Percentiles rank a stretch among this genome's conserved stretches.
These are phyloP conservation scores for Drosophila murphyi DNA, from an alignment of 1,140 invertebrate species.

Conservation along the genomic window DNA sequence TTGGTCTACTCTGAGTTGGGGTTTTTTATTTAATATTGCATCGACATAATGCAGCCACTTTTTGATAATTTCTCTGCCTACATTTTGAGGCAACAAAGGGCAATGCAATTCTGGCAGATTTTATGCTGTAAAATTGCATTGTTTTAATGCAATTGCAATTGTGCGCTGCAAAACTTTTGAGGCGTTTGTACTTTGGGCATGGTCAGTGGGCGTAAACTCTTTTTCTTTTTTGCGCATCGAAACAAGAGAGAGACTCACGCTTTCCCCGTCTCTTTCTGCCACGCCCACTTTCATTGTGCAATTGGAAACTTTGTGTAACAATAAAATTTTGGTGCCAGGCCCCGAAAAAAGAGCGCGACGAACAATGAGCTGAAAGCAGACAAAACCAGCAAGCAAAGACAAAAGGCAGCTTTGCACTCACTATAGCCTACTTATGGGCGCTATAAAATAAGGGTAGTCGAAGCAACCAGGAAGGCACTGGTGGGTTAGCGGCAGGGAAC, in stretches of 20 bases:
- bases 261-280: too few relatives aligned
- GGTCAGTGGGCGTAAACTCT: slow-evolving; percentile 39
- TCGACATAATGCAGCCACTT: too few relatives aligned
- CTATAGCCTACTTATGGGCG: slow-evolving; percentile 56
- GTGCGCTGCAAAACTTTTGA: slow-evolving; percentile 42
- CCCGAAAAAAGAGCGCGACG: slow-evolving; percentile 5
- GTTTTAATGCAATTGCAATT: slow-evolving; percentile 62
- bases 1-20: not conserved
- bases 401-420: slow-evolving; percentile 31
- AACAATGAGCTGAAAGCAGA: slow-evolving; percentile 22
- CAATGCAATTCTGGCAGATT: slow-evolving; percentile 7
- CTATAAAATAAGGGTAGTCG: not conserved
- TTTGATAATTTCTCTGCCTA: too few relatives aligned
- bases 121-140: slow-evolving; percentile 38
- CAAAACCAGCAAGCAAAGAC: slow-evolving; percentile 25
- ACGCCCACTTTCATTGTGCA: slow-evolving; percentile 30
- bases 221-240: too few relatives aligned
- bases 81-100: slow-evolving; percentile 20
- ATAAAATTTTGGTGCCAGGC: slow-evolving; percentile 52
- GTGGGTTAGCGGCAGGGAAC: slow-evolving; percentile 1
- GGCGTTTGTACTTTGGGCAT: slow-evolving; percentile 22
- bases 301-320: slow-evolving; percentile 67
- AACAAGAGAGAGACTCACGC: not conserved
- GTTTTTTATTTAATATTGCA: too few relatives aligned
- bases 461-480: not conserved